These are phyloP conservation scores for Synanthedon andrenaeformis DNA, from an alignment of 2,888 invertebrate genomes.

Conservation along the genomic window DNA sequence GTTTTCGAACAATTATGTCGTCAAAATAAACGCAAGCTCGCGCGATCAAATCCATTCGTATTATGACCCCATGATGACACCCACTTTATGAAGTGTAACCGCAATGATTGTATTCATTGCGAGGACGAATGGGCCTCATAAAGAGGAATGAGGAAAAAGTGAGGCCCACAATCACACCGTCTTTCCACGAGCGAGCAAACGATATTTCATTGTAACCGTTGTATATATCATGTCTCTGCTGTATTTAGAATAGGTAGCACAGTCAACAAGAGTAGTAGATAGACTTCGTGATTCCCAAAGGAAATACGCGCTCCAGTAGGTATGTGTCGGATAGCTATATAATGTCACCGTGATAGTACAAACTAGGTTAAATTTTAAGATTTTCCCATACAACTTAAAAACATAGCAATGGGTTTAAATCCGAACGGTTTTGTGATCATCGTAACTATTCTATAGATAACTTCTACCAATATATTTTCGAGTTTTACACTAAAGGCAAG, in stretches of 20 bases:
- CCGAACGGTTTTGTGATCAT: too few species aligned
- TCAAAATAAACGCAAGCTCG: background rate
- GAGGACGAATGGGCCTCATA: conserved; percentile 28
- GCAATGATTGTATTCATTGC: conserved; percentile 10
- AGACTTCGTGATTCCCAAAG: too few species aligned
- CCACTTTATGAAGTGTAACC: conserved; percentile 2
- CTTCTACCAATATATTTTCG: too few species aligned
- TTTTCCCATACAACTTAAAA: too few species aligned
- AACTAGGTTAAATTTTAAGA: too few species aligned
- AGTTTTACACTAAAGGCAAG: too few species aligned
- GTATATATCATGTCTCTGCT: conserved; percentile 8
- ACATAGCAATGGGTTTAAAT: too few species aligned
- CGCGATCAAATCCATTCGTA: background rate
- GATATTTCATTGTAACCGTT: conserved; percentile 15
- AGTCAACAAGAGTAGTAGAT: background rate
- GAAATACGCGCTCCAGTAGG: too few species aligned
- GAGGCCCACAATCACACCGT: conserved; percentile 23
- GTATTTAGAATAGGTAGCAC: conserved; percentile 1
- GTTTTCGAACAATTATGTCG: background rate
- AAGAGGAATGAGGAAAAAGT: conserved; percentile 37
- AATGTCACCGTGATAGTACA: too few species aligned
- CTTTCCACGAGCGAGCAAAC: conserved; percentile 12
- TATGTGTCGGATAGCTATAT: too few species aligned
- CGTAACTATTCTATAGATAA: too few species aligned
- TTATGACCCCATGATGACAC: background rate